Evolutionary conservation across 2,113 vertebrate genomes (phyloP), one percentile per base, ranked within the genome.

Genomic region (Edolisoma coerulescens): DNA sequence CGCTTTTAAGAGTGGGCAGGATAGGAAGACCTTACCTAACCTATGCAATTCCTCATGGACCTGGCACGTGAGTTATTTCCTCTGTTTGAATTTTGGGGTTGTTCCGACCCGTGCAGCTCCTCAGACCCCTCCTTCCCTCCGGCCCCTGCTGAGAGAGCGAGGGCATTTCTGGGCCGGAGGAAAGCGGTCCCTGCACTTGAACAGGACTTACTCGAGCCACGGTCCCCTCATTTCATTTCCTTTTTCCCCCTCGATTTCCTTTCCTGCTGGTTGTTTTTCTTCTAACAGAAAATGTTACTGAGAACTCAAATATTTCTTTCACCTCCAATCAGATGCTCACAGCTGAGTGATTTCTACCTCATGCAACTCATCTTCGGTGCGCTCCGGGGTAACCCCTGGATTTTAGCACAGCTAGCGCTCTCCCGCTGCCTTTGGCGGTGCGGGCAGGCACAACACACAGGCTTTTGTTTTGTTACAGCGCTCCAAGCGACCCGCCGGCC

Each of bases 361-460:
- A 11, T 2, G 5, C 44, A 32, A 21, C 17, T 6, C 23, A 11
- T 3, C 1, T 1, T 30, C 2, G 3, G 11, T 3, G 37, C 2
- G 4, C 16, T 11, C 44, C 8, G 13, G 44, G 19, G 10, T 18
- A 37, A 8, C 3, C 17, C 12, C 65, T 3, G 1, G 16, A 4
- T 13, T 69, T 49, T 2, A 30, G 42, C n/a, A 3, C 7, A 27
- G 7, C 17, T 1, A 9, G 9, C 8, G 27, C 52, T 35, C 18
- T 17, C 9, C 37, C 23, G 9, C 6, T 19, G 53, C 27, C 16
- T 9, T 0, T 0, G 28, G 19, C 16, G 8, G 32, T 5, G 15
- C 11, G 3, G 1, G 9, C 27, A 30, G 12, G 27, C 39, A 20
- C 44, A 9, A 3, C 47, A 3, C 11, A 3, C 16, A 3, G 27